Evolutionary conservation across 2,797 vertebrate genomes (phyloP), one percentile per base, ranked within the genome.

Genomic region (Spinus pinus): DNA sequence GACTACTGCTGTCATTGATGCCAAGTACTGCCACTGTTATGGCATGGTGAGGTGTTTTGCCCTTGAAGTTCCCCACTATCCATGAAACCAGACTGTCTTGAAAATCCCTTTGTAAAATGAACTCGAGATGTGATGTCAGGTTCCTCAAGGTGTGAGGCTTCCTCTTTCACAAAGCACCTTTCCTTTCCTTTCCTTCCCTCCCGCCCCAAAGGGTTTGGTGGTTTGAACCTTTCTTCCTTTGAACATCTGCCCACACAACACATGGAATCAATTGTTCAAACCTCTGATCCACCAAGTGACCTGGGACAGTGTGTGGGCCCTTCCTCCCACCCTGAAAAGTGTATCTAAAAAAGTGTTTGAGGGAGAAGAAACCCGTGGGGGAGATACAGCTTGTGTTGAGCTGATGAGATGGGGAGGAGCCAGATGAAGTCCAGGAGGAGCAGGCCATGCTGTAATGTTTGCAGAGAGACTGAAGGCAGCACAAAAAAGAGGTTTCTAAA

Each of bases 271-370:
- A 9, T 51, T 72, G 31, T 17, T 70, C 30, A 60, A 74, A 67
- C 54, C 49, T 57, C 57, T 84, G n/a, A 64, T 74, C n/a, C 73
- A 78, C 35, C 41, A 16, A 33, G 39, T 16, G 24, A 85, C 57
- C 47, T 1, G 7, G 47, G 22, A 21, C 14, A 50, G 39, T 27
- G 30, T 0, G 1, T n/a, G 42, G 66, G 50, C n/a, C 17, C 16
- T 72, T 86, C 57, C 30, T 71, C 37, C 50, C 30, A 53, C 23
- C 1, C 28, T 37, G 8, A 23, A 51, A 77, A 66, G 6, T 23
- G 12, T n/a, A 60, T 53, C 53, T 25, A 42, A 53, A 78, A 64
- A 58, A 44, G 39, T 41, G 33, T 33, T 67, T 47, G 33, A 91
- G 25, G 37, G 12, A 25, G 30, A 79, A 79, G 58, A 74, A 78